Evolutionary conservation across 2,797 vertebrate genomes (phyloP), one percentile per base, ranked within the genome.

Genomic region (Artibeus jamaicensis): DNA sequence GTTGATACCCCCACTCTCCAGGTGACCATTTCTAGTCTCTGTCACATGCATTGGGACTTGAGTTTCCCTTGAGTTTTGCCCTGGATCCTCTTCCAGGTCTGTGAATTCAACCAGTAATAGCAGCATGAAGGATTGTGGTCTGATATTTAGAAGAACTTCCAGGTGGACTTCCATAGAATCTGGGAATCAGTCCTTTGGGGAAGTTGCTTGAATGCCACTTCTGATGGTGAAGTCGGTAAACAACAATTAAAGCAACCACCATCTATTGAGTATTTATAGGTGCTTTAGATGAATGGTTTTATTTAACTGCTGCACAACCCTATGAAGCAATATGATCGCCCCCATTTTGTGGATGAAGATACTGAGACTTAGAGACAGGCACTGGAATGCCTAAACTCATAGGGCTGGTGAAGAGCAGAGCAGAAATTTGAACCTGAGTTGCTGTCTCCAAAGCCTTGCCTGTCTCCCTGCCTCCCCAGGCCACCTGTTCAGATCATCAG

Each of bases 101-200:
- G 59, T 19, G n/a, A 19, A 16, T 22, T 79, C 34, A 24, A 89
- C 65, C 32, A 70, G 78, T 19, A 67, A 57, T 39, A 50, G 68
- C 44, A 53, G 67, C 79, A 82, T 57, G 1, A 71, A 67, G 42
- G 59, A 26, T 4, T 24, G 74, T 55, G 65, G 92, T 39, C 67
- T 77, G 85, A 21, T 42, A 65, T 73, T 68, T 65, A 53, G 81
- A 86, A 92, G 89, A 70, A 92, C 85, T 93, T 95, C 26, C 50
- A 50, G 50, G 76, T 42, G 32, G 37, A 67, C 32, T 34, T 83
- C 14, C 34, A 24, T 71, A 82, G 26, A 55, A 46, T n/a, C 55
- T 24, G 55, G 44, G 48, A 14, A 42, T 34, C 14, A 8, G 53
- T 6, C 34, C 32, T n/a, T 55, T 18, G 26, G 32, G 82, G 55